Evolutionary conservation across 2,113 vertebrate species (phyloP).

Genomic region (Eulemur rufifrons): DNA sequence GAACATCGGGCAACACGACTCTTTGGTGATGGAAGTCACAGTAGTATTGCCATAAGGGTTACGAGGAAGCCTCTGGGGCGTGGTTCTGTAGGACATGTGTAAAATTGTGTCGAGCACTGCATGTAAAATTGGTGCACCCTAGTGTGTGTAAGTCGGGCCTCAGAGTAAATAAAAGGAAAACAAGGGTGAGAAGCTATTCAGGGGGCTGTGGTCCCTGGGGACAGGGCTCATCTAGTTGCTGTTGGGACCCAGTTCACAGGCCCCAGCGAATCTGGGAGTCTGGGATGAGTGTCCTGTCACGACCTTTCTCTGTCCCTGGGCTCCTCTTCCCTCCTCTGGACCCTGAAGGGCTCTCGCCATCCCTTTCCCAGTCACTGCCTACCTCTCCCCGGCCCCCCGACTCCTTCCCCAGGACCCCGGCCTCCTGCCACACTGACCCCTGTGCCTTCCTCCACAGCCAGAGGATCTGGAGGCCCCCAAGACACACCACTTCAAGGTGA

Average conservation of each 20-base stretch:
- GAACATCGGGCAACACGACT: not conserved
- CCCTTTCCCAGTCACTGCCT: not conserved
- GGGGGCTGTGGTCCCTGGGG: not conserved
- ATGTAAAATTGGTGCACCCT: not conserved
- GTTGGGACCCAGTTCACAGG: not conserved
- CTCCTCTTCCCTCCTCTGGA: not conserved
- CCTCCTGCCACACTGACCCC: not conserved
- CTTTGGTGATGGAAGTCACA: not conserved
- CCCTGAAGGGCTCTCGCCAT: not conserved
- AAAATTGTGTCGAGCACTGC: not conserved
- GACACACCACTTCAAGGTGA: constrained; percentile 93
- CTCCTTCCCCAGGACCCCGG: not conserved
- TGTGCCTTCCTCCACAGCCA: constrained; percentile 83
- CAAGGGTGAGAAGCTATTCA: not conserved
- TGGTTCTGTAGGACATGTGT: not conserved
- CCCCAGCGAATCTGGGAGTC: not conserved
- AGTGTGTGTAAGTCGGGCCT: not conserved
- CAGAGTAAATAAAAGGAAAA: not conserved
- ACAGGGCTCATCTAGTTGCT: not conserved
- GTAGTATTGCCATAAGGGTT: not conserved
- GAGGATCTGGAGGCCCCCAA: constrained; percentile 94
- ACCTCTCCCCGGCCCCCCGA: not conserved
- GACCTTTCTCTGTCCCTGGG: not conserved
- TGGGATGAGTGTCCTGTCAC: not conserved
- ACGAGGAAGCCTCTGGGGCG: not conserved